Percentiles rank a stretch among this genome's conserved stretches.
These are phyloP conservation scores for Mycogona germanica DNA, from an alignment of 2,888 invertebrate species.

Conservation along the genomic window DNA sequence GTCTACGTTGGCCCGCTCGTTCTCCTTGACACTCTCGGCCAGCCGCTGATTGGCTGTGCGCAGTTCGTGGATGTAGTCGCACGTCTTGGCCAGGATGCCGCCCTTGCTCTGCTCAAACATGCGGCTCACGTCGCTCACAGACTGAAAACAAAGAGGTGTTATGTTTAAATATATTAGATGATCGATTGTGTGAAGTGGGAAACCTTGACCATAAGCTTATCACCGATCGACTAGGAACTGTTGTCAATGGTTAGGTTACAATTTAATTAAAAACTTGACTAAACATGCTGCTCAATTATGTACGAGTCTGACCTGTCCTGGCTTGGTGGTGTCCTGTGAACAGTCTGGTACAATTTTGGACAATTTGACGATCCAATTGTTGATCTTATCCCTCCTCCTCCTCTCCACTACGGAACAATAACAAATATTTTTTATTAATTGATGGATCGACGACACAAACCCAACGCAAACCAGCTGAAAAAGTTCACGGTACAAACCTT, in stretches of 20 bases:
- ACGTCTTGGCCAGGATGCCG: conserved; percentile 87
- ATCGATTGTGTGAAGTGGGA: too few species aligned
- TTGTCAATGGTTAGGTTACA: too few species aligned
- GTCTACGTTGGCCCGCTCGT: conserved; percentile 57
- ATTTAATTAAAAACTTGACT: too few species aligned
- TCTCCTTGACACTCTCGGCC: conserved; percentile 49
- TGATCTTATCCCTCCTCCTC: conserved; percentile 86
- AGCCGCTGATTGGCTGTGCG: conserved; percentile 62
- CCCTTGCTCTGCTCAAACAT: conserved; percentile 64
- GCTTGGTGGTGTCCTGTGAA: conserved; percentile 42
- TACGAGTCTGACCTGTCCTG: conserved; percentile 41
- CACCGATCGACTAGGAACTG: too few species aligned
- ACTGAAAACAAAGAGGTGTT: background rate
- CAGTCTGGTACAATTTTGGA: conserved; percentile 78
- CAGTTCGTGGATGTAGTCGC: conserved; percentile 82
- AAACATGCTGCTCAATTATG: too few species aligned
- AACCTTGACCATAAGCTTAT: too few species aligned
- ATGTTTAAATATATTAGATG: too few species aligned
- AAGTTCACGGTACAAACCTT: conserved; percentile 36
- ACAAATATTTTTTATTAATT: too few species aligned
- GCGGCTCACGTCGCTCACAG: conserved; percentile 6
- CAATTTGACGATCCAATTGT: conserved; percentile 88
- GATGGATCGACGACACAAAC: too few species aligned
- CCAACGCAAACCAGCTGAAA: too few species aligned
- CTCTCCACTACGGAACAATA: conserved; percentile 53